Base-by-base conservation (phyloP, 1,140 invertebrate genomes). In the Philopotamus ludificatus region DNA sequence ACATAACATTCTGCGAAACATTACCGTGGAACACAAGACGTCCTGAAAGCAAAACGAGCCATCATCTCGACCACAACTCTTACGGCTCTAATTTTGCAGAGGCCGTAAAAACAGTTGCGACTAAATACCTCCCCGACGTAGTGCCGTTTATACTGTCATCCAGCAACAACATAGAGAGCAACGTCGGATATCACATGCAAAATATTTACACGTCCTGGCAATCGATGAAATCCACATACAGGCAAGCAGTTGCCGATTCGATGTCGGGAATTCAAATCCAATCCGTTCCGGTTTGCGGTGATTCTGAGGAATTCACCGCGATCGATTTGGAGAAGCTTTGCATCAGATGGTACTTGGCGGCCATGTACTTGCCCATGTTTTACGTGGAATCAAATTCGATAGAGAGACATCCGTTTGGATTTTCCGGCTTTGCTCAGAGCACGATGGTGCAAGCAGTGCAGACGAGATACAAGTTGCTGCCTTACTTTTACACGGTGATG, bases 311-410 rank as follows among this genome's bases (percentile, higher is more conserved):
- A 22, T 42, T 22, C 1, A 42, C 34, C 1, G 51, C 20, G 9
- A 4, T 26, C 15, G 45, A 65, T 21, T 49, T 54, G 1, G 65
- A 67, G 50, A 47, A 59, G 0, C 28, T 71, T 12, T 78, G 76
- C 51, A 50, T 76, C 2, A 65, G 74, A 50, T 77, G 75, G 75
- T 78, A 78, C 55, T 54, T 74, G 3, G 65, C 73, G 20, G 73
- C 75, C 4, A 70, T 72, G 0, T 72, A 71, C 1, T 66, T 77
- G 57, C 76, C 76, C 9, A 66, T 74, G 42, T 74, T 78, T 25
- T 65, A 72, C 23, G 70, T 77, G 9, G 68, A 71, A 7, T 76
- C 70, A 41, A 63, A 68, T 18, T 8, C 3, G 20, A 8, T 57
- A 45, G 20, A 63, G 25, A 70, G 75, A 63, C 71, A 75, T 72